phyloP scores from a whole-genome alignment of 2,113 vertebrate genomes.

The Silurus meridionalis region DNA sequence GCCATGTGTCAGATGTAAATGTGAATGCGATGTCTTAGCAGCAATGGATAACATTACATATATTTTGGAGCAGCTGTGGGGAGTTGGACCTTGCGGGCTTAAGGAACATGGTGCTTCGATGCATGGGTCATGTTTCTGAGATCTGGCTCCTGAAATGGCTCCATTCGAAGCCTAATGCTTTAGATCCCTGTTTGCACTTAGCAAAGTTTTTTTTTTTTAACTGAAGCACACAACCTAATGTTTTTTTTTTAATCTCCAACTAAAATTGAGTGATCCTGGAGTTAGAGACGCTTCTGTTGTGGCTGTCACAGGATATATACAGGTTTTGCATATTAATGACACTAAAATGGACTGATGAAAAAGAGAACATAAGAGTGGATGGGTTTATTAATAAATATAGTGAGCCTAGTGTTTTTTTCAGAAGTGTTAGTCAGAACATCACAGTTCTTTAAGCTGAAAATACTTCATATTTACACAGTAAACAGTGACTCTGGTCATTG shows the following conservation, averaged over 20 bases:
- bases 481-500: conserved; percentile 37
- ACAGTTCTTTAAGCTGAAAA: conserved; percentile 26
- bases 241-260: not conserved
- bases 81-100: conserved; percentile 68
- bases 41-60: not conserved
- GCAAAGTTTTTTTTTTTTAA: conserved; percentile 40
- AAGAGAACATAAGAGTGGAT: not conserved
- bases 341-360: not conserved
- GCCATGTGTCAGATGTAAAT: conserved; percentile 25
- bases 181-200: conserved; percentile 58
- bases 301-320: too few species aligned
- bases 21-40: not conserved
- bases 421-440: conserved; percentile 10
- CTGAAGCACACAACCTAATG: conserved; percentile 26
- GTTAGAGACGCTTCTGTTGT: not conserved
- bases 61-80: conserved; percentile 5
- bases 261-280: not conserved
- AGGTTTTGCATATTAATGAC: not conserved
- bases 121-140: conserved; percentile 47
- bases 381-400: not conserved
- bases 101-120: conserved; percentile 64
- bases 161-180: conserved; percentile 50
- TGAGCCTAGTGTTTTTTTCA: conserved; percentile 34
- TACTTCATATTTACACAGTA: conserved; percentile 43
- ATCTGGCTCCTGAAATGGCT: conserved; percentile 58